Evolutionary conservation across 2,113 vertebrate species (phyloP).

Genomic region (Nycticorax nycticorax): DNA sequence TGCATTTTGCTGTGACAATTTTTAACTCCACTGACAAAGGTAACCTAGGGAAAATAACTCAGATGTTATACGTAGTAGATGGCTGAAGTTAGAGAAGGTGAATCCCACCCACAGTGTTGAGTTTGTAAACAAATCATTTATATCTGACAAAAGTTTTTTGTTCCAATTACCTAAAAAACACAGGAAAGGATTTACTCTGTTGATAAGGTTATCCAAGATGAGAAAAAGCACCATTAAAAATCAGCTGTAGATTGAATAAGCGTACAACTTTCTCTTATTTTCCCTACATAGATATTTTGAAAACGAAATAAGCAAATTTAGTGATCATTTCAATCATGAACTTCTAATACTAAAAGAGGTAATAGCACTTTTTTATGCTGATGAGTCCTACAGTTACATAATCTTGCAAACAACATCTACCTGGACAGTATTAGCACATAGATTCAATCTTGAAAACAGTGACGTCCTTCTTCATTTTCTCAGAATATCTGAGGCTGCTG

Average conservation of each 20-base stretch:
- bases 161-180: not conserved
- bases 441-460: not conserved
- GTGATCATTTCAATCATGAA: not conserved
- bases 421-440: not conserved
- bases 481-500: not conserved
- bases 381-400: not conserved
- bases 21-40: not conserved
- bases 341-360: not conserved
- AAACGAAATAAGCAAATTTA: not conserved
- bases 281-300: not conserved
- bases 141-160: not conserved
- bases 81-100: not conserved
- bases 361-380: not conserved
- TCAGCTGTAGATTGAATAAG: not conserved
- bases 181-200: not conserved
- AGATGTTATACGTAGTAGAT: not conserved
- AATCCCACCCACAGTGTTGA: not conserved
- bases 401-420: not conserved
- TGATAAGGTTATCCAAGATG: not conserved
- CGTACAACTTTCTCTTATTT: not conserved
- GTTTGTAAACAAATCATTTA: not conserved
- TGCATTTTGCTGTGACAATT: rapidly evolving
- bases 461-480: not conserved
- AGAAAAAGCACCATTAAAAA: not conserved
- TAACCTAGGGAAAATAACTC: not conserved